Percentiles rank a stretch among this genome's conserved stretches.
These are phyloP conservation scores for Nemotelus pantherinus DNA, from an alignment of 2,888 invertebrate genomes.

Conservation along the genomic window DNA sequence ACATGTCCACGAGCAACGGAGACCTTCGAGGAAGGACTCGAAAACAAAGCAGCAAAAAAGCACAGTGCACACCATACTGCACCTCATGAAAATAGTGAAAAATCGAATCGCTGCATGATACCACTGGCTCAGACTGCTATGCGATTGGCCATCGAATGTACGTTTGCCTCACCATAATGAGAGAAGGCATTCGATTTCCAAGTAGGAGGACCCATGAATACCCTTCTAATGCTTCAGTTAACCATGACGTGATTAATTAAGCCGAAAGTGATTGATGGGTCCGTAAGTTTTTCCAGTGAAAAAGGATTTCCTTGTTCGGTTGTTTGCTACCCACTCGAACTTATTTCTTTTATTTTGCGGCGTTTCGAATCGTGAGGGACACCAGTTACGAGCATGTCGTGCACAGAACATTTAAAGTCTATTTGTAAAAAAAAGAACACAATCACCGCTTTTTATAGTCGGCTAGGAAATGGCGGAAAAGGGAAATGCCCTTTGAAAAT, in stretches of 20 bases:
- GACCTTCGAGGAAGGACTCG: not conserved
- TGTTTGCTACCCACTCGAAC: not conserved
- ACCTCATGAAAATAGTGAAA: not conserved
- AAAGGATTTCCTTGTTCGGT: slow-evolving; percentile 5
- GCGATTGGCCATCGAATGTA: slow-evolving; percentile 13
- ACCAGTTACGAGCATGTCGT: not conserved
- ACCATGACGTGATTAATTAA: slow-evolving; percentile 33
- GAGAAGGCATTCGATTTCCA: not conserved
- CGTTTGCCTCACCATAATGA: slow-evolving; percentile 10
- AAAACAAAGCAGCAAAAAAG: slow-evolving; percentile 1
- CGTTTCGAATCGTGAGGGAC: not conserved
- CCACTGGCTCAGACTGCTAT: not conserved
- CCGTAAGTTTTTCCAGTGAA: not conserved
- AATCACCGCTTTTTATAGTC: not conserved
- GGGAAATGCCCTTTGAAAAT: slow-evolving; percentile 10
- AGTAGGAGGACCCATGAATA: slow-evolving; percentile 35
- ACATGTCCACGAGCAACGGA: slow-evolving; percentile 27
- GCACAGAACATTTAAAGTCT: not conserved
- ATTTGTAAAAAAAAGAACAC: not conserved
- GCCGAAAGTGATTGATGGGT: slow-evolving; percentile 41
- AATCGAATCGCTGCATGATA: not conserved
- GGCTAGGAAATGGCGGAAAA: slow-evolving; percentile 7
- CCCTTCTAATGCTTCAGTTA: slow-evolving; percentile 40
- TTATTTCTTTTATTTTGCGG: not conserved
- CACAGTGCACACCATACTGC: not conserved